Percentiles rank a stretch among this genome's conserved stretches.
phyloP scores from a whole-genome alignment of 2,888 invertebrate species.

The Cataglyphis albicans region DNA sequence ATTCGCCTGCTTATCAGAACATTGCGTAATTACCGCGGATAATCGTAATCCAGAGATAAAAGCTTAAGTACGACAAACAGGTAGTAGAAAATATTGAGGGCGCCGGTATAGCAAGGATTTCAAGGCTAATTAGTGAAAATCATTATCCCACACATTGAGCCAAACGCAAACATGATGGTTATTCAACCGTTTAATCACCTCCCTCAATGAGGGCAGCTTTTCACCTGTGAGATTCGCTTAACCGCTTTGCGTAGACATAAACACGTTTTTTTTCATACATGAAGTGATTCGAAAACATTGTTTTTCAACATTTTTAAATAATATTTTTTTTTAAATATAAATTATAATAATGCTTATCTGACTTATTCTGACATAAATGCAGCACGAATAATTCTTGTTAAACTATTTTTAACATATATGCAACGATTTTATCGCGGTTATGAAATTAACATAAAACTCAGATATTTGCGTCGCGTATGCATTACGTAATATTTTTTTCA shows the following conservation, averaged over 20 bases:
- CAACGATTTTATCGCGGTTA: not conserved
- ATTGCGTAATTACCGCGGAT: conserved; percentile 28
- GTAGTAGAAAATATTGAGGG: conserved; percentile 52
- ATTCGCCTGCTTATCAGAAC: conserved; percentile 14
- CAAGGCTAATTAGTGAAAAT: conserved; percentile 72
- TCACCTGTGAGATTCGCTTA: conserved; percentile 38
- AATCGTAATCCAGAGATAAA: conserved; percentile 46
- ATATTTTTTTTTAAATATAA: not conserved
- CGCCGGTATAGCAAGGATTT: conserved; percentile 55
- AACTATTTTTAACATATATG: not conserved
- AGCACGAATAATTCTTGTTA: not conserved
- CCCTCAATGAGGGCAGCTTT: conserved; percentile 41
- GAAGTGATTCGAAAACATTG: not conserved
- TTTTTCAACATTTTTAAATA: not conserved
- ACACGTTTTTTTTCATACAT: not conserved
- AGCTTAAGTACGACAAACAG: conserved; percentile 39
- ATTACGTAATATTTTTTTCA: conserved; percentile 5
- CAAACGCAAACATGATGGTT: conserved; percentile 70
- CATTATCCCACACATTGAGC: conserved; percentile 68
- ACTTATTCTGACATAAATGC: not conserved
- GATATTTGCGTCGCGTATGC: not conserved
- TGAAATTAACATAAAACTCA: conserved; percentile 1
- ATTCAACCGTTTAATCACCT: conserved; percentile 65
- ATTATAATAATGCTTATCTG: not conserved
- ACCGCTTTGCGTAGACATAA: conserved; percentile 14